Base-by-base conservation (phyloP, 2,797 vertebrate genomes). In the Acanthiza pusilla region DNA sequence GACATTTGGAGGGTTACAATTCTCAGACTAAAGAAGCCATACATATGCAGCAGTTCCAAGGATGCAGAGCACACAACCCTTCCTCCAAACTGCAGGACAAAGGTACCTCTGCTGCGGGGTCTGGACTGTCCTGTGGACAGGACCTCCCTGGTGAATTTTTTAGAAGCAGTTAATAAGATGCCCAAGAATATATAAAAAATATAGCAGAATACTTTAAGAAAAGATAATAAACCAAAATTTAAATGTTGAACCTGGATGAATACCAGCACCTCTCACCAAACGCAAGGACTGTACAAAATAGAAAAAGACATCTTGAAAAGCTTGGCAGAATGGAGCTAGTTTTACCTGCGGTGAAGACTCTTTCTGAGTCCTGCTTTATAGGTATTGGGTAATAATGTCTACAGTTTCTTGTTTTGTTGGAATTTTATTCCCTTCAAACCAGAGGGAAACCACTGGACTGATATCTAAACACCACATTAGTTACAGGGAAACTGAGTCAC, bases 281-380 rank as follows among this genome's bases (percentile, higher is more conserved):
- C 18, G 53, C 14, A 40, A 25, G 3, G 27, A 32, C 6, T n/a
- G 13, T 72, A 51, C 3, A 68, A 63, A 86, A 21, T 3, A 58
- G 42, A 32, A 73, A 32, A 81, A 43, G 10, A 54, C 10, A 57
- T 8, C 25, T 70, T 42, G n/a, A 84, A 88, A 88, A 88, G 10
- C 13, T 84, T 0, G 0, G 16, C 22, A 51, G 23, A 54, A 29
- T 17, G 26, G 40, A 73, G 2, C 6, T 55, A 48, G 12, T 34
- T 89, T 57, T 78, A 65, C 32, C 55, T 38, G 48, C 72, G 34
- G 12, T 72, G 25, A 87, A 85, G 67, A 38, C 9, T 58, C 5
- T 38, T 51, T 48, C 29, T 7, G 26, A 79, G 48, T 76, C 34
- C 36, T 15, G 5, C 20, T 30, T 76, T n/a, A 30, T 10, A 16